Conservation (phyloP, 2,888 invertebrate species). For the Polyploca ridens region DNA sequence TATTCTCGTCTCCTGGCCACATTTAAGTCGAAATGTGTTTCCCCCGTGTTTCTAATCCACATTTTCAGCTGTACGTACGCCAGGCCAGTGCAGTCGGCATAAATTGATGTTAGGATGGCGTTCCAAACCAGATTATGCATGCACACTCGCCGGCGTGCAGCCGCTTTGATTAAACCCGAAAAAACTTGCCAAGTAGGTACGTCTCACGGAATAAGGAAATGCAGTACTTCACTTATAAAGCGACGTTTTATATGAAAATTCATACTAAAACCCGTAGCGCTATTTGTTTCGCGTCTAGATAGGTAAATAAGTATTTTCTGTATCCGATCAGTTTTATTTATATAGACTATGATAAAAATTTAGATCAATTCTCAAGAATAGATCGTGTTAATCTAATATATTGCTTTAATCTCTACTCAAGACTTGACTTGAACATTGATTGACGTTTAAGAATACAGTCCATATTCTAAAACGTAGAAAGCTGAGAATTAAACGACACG, state of each 20-base stretch:
- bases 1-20: slow-evolving; percentile 7
- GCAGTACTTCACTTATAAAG: background rate
- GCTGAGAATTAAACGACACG: too few species aligned
- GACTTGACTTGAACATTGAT: too few species aligned
- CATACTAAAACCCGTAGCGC: background rate
- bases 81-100: slow-evolving; percentile 22
- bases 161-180: slow-evolving; percentile 54
- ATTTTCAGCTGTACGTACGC: slow-evolving; percentile 8
- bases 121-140: slow-evolving; percentile 48
- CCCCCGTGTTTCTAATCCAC: slow-evolving; percentile 7
- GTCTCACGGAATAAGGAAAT: background rate
- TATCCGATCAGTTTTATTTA: too few species aligned
- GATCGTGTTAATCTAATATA: too few species aligned
- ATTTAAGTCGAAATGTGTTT: slow-evolving; percentile 2
- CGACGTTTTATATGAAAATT: too few species aligned
- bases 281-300: background rate
- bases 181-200: slow-evolving; percentile 22
- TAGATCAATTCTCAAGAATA: too few species aligned
- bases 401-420: too few species aligned
- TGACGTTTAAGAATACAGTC: too few species aligned
- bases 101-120: slow-evolving; percentile 53
- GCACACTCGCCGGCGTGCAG: slow-evolving; percentile 41
- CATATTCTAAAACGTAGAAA: too few species aligned
- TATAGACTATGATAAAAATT: too few species aligned
- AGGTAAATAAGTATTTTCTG: too few species aligned